Evolutionary conservation across 2,888 invertebrate genomes (phyloP), one percentile per base, ranked within the genome.

Genomic region (Drosophila hamatofila): DNA sequence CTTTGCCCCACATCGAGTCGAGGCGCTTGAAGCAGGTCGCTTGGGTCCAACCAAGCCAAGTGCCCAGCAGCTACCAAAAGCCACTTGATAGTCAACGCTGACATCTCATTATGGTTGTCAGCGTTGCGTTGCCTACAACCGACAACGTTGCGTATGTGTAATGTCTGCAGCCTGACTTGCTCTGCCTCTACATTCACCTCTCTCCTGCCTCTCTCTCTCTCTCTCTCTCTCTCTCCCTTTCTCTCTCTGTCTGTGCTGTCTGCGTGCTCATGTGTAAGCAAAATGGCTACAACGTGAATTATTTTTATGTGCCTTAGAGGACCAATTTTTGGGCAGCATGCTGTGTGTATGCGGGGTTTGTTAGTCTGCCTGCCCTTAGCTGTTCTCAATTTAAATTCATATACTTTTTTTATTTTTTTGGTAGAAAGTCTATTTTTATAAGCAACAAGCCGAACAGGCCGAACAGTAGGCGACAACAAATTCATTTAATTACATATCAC

Each of bases 101-200:
- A 86, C 85, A 86, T 86, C 85, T 86, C 89, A 89, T 86, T 86
- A 86, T 88, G 88, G 85, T 75, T 86, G 85, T 89, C 88, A 80
- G 75, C 72, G 81, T 25, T 46, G 46, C 79, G 78, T 78, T 69
- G 65, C 62, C 55, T 73, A 62, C 48, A 44, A 78, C 72, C 80
- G 77, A 72, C 77, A 78, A 73, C 88, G 74, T 65, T 80, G 80
- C 87, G 89, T 83, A 88, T 88, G 83, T 86, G 83, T 83, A 71
- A 83, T 83, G 78, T 77, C 74, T 69, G 60, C 56, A 62, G 73
- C 57, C 33, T 37, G 35, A 21, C 54, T 44, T 27, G 23, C 23
- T 30, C 35, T 7, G 2, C 35, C 18, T 27, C 18, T n/a, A n/a
- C n/a, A n/a, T n/a, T n/a, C n/a, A n/a, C 12, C 7, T 18, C n/a